A percentile compares a stretch with the other conserved stretches of the same genome.
Evolutionary conservation across 2,888 invertebrate species (phyloP).

Genomic region (Ophion slaviceki): DNA sequence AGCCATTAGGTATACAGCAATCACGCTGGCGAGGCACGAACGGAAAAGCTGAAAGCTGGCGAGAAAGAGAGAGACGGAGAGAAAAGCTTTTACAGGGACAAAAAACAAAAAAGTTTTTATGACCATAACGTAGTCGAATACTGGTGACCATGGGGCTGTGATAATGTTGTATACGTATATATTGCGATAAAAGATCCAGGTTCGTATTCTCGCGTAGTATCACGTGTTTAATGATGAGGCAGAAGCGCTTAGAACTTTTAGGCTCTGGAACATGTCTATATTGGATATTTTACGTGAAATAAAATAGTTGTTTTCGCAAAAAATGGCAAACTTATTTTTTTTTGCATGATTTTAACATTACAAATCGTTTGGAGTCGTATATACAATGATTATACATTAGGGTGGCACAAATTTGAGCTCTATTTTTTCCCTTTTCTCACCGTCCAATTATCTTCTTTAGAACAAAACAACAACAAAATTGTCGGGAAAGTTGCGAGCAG

Average conservation of each 20-base stretch:
- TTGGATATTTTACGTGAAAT: background rate
- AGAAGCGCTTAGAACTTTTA: background rate
- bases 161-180: background rate
- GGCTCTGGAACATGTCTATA: background rate
- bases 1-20: conserved; percentile 44
- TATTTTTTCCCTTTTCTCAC: no score
- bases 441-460: no score
- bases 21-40: background rate
- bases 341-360: no score
- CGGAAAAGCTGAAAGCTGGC: background rate
- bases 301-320: background rate
- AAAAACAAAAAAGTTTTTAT: conserved; percentile 48
- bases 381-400: no score
- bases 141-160: background rate
- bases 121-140: conserved; percentile 52
- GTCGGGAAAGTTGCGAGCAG: no score
- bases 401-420: no score
- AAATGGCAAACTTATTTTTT: background rate
- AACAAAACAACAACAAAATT: no score
- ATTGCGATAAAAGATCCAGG: background rate
- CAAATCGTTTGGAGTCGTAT: no score
- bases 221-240: background rate
- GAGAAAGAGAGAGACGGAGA: background rate
- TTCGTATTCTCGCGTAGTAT: background rate
- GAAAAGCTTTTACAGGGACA: conserved; percentile 27